Base-by-base conservation (phyloP, 2,797 vertebrate genomes). In the Lagorchestes hirsutus region DNA sequence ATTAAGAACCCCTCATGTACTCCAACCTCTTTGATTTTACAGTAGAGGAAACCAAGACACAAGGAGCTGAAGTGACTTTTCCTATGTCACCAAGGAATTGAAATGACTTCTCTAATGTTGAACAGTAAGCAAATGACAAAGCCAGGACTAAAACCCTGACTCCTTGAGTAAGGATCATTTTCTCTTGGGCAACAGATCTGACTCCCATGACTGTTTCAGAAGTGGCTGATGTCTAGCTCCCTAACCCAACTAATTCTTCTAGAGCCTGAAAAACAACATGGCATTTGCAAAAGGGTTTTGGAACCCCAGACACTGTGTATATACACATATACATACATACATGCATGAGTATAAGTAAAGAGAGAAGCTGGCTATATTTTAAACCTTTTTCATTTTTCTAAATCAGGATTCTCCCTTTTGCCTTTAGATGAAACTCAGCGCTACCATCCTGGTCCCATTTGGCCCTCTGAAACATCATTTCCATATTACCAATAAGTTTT, bases 321-420 rank as follows among this genome's bases (percentile, higher is more conserved):
- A 74, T 10, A 22, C 16, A 74, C 9, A 18, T 14, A 74, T 22
- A 62, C 58, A 62, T 57, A 24, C 56, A 57, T 57, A 24, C 22
- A 67, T 67, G 31, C 18, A 18, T 58, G 28, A 31, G 59, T 34
- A 87, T 57, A 46, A 74, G 94, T 87, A 56, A 55, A 52, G 28
- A 34, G 34, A 93, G 93, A 94, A 91, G 59, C 74, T 91, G 57
- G 58, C 18, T 92, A 59, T 93, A 95, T 92, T 95, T 90, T 93
- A 0, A 93, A 74, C 54, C 96, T 97, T 94, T 95, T 82, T 74
- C 67, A 74, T 74, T 74, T 82, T 82, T 82, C 46, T 18, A 22
- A 18, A 16, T 54, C 52, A 93, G 93, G 90, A 93, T 94, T 95
- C 92, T 93, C 56, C 91, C 94, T 95, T 95, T 18, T 94, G 87